These are phyloP conservation scores for Pogonognathellus flavescens DNA, from an alignment of 1,140 invertebrate genomes.

Conservation along the genomic window DNA sequence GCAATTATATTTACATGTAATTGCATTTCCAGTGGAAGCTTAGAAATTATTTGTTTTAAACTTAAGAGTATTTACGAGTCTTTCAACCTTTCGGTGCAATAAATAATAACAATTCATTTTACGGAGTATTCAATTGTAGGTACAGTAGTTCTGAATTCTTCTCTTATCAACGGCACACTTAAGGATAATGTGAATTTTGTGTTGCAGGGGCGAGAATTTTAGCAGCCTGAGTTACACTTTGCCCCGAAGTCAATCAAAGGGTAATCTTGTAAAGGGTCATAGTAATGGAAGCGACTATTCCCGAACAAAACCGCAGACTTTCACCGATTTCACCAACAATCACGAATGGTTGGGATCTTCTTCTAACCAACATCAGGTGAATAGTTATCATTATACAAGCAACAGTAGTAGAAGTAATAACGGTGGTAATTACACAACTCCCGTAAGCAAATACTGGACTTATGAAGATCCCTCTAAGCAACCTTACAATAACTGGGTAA, in stretches of 20 bases:
- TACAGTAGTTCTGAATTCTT: too few relatives aligned
- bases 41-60: too few relatives aligned
- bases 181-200: not conserved
- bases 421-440: not conserved
- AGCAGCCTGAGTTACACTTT: constrained; percentile 61
- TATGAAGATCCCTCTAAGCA: constrained; percentile 33
- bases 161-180: not conserved
- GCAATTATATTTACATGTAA: too few relatives aligned
- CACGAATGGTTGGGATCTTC: constrained; percentile 39
- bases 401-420: constrained; percentile 38
- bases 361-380: constrained; percentile 29
- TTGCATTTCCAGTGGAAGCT: too few relatives aligned
- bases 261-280: constrained; percentile 32
- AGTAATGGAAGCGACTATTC: constrained; percentile 35
- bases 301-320: constrained; percentile 40
- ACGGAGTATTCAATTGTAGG: too few relatives aligned
- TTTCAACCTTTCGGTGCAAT: too few relatives aligned
- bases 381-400: constrained; percentile 45
- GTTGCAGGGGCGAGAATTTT: constrained; percentile 59
- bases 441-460: constrained; percentile 31
- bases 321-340: constrained; percentile 41
- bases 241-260: constrained; percentile 48
- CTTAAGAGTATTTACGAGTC: too few relatives aligned
- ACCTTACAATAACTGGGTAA: constrained; percentile 33
- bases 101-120: too few relatives aligned